Percentiles rank a stretch among this genome's conserved stretches.
These are phyloP conservation scores for Arizona elegans DNA, from an alignment of 2,113 vertebrate genomes.

Conservation along the genomic window DNA sequence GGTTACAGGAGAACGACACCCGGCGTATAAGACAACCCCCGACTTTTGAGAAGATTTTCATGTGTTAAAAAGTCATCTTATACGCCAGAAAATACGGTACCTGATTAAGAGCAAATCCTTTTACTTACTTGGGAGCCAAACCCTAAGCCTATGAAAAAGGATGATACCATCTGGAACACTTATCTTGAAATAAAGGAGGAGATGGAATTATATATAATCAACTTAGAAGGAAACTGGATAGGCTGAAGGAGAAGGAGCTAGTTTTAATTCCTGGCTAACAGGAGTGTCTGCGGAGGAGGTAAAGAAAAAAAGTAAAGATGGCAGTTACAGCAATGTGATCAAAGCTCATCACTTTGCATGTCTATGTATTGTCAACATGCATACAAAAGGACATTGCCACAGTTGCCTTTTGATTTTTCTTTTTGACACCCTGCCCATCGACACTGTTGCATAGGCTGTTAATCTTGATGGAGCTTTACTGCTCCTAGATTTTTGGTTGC, in stretches of 20 bases:
- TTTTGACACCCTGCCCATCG: not conserved
- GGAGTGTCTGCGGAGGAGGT: not conserved
- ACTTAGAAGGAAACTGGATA: not conserved
- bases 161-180: not conserved
- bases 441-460: not conserved
- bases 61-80: too few species aligned
- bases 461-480: not conserved
- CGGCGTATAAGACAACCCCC: too few species aligned
- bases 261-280: not conserved
- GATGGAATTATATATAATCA: not conserved
- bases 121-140: not conserved
- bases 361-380: not conserved
- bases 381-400: not conserved
- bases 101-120: not conserved
- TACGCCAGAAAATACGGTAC: too few species aligned
- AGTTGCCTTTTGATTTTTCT: not conserved
- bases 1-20: too few species aligned
- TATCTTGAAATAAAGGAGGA: not conserved
- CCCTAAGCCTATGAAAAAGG: not conserved
- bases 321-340: not conserved
- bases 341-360: not conserved
- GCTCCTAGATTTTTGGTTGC: not conserved
- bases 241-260: not conserved
- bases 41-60: too few species aligned
- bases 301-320: not conserved